A percentile compares a stretch with the other conserved stretches of the same genome.
These are phyloP conservation scores for Vesta saturnalis DNA, from an alignment of 2,888 invertebrate genomes.

Conservation along the genomic window DNA sequence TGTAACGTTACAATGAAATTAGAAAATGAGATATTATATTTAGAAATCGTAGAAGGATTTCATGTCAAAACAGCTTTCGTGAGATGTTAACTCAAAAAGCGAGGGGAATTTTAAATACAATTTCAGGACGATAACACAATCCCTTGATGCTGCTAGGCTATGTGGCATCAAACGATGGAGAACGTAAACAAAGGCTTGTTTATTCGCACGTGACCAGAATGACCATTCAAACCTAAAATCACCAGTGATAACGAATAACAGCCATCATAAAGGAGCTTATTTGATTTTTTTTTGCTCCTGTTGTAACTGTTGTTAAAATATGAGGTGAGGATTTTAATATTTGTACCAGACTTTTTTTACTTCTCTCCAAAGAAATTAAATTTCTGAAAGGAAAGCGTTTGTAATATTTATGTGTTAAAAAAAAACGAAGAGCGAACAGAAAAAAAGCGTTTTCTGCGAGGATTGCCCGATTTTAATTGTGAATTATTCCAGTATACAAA, in stretches of 20 bases:
- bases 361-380: not conserved
- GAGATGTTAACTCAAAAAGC: constrained; percentile 30
- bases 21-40: not conserved
- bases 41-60: constrained; percentile 17
- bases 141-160: constrained; percentile 28
- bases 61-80: constrained; percentile 20
- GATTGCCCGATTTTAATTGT: constrained; percentile 26
- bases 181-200: constrained; percentile 39
- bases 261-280: not conserved
- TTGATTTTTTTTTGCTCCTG: constrained; percentile 13
- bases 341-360: not conserved
- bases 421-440: not conserved
- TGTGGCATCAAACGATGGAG: constrained; percentile 26
- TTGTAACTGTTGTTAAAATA: not conserved
- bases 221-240: constrained; percentile 30
- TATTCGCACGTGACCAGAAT: constrained; percentile 42
- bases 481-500: constrained; percentile 23
- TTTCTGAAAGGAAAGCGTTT: not conserved
- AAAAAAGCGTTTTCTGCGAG: constrained; percentile 15
- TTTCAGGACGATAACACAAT: constrained; percentile 36
- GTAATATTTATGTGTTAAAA: constrained; percentile 25
- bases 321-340: not conserved
- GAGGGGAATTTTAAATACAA: constrained; percentile 37
- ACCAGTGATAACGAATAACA: constrained; percentile 28
- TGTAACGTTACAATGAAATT: not conserved